phyloP scores from a whole-genome alignment of 2,888 invertebrate genomes.

The Glaucopsyche alexis region DNA sequence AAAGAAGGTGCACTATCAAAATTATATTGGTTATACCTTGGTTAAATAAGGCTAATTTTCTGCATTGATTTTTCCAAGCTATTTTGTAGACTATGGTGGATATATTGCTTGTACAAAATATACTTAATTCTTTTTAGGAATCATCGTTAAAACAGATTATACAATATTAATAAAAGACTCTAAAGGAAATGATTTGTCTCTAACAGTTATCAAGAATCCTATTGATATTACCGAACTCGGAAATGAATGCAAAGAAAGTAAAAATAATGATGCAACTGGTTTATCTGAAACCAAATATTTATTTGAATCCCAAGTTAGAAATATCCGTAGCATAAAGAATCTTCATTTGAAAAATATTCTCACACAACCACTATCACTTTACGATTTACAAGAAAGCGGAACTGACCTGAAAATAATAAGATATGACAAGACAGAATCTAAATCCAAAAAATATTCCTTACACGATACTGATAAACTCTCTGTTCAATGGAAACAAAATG shows the following conservation, averaged over 20 bases:
- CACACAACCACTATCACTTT: slow-evolving; percentile 54
- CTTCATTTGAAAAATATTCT: slow-evolving; percentile 34
- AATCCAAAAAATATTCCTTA: slow-evolving; percentile 38
- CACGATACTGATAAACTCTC: slow-evolving; percentile 37
- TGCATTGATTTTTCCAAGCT: too few relatives aligned
- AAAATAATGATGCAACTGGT: slow-evolving; percentile 27
- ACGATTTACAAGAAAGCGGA: slow-evolving; percentile 45
- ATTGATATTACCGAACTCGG: slow-evolving; percentile 51
- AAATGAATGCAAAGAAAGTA: slow-evolving; percentile 44
- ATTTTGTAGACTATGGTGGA: background rate
- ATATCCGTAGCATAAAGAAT: background rate
- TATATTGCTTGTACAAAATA: slow-evolving; percentile 18
- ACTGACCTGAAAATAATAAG: slow-evolving; percentile 42
- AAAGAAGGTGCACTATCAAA: too few relatives aligned
- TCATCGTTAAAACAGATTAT: slow-evolving; percentile 55
- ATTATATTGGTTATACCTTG: too few relatives aligned
- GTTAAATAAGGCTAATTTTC: too few relatives aligned
- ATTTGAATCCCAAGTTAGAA: background rate
- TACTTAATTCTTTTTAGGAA: slow-evolving; percentile 54
- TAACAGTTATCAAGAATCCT: slow-evolving; percentile 55
- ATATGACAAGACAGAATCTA: slow-evolving; percentile 48
- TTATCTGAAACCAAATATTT: background rate
- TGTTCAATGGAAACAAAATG: slow-evolving; percentile 51
- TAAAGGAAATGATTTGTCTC: slow-evolving; percentile 52
- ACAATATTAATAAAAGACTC: slow-evolving; percentile 55